These are phyloP conservation scores for Hippopotamyrus pictus DNA, from an alignment of 2,797 vertebrate species.

Conservation along the genomic window DNA sequence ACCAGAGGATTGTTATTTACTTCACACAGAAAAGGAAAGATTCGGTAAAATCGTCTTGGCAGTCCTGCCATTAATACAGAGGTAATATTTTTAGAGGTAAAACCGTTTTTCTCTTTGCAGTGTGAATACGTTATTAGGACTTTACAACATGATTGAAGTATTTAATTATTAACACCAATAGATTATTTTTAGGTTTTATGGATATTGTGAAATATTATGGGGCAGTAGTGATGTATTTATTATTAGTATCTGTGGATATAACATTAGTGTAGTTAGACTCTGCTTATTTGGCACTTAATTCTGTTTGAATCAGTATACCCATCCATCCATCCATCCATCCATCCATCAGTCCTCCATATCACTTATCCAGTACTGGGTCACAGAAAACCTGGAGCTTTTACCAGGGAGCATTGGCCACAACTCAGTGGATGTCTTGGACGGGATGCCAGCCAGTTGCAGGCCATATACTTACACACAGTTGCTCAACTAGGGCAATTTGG, in stretches of 20 bases:
- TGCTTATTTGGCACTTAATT: background rate
- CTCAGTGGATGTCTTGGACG: background rate
- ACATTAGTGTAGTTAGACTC: background rate
- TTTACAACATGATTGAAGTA: background rate
- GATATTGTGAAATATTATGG: background rate
- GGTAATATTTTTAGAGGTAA: background rate
- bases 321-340: background rate
- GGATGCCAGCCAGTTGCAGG: background rate
- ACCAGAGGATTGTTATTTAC: conserved; percentile 38
- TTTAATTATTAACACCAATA: background rate
- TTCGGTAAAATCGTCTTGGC: background rate
- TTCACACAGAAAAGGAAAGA: conserved; percentile 26
- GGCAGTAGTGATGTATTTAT: background rate
- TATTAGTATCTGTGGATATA: background rate
- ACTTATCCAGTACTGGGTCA: background rate
- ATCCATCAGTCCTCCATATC: background rate
- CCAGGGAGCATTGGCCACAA: background rate
- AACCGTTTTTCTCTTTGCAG: background rate
- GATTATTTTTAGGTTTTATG: background rate
- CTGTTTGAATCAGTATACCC: background rate
- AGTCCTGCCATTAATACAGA: background rate
- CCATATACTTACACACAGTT: background rate
- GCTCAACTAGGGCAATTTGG: background rate
- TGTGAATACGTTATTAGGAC: background rate
- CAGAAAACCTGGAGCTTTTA: background rate